These are phyloP conservation scores for Malurus elegans DNA, from an alignment of 2,113 vertebrate genomes.

Conservation along the genomic window DNA sequence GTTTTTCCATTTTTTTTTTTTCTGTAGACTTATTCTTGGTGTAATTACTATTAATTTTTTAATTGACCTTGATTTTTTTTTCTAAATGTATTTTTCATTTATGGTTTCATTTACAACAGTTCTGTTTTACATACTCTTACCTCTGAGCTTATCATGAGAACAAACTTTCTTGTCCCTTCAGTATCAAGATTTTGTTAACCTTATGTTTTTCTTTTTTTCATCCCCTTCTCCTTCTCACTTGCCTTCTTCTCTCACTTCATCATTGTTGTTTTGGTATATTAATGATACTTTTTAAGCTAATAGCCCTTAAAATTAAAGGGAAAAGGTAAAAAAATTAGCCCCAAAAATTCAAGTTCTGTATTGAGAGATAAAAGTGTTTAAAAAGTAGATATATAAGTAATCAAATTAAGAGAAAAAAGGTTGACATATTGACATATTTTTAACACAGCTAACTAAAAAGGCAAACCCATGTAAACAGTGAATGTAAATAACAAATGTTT, in stretches of 20 bases:
- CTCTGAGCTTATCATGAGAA: background rate
- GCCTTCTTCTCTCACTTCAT: rapidly evolving
- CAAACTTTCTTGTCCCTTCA: background rate
- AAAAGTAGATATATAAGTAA: background rate
- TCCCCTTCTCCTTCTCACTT: background rate
- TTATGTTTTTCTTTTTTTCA: background rate
- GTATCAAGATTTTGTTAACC: background rate
- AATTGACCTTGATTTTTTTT: background rate
- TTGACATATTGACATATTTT: background rate
- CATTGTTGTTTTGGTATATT: background rate
- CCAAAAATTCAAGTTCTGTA: background rate
- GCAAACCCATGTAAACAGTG: background rate
- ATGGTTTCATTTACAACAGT: background rate
- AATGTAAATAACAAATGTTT: background rate
- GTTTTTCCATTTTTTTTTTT: background rate
- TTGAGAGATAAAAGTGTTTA: background rate
- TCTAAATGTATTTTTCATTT: background rate
- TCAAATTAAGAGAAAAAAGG: background rate
- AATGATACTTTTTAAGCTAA: background rate
- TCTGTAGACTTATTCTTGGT: background rate
- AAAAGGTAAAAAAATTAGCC: background rate
- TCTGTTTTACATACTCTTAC: background rate
- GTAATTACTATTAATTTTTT: background rate
- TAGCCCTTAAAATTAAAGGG: background rate
- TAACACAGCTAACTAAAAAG: background rate